Base-by-base conservation (phyloP, 2,113 vertebrate genomes). In the Oreocharis arfaki region DNA sequence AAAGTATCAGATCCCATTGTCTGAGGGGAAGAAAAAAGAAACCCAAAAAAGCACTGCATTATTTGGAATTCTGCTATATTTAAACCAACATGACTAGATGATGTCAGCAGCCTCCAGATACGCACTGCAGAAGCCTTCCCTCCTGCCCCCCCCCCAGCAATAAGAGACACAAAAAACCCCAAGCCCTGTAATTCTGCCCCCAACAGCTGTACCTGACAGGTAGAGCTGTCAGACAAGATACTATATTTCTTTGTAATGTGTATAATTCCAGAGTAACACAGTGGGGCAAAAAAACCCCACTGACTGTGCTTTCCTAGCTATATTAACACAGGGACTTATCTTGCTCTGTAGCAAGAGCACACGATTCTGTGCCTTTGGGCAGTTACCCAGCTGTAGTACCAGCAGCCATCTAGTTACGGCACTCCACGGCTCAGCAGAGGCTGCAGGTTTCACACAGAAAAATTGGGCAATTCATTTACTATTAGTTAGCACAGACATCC, bases 101-200 rank as follows among this genome's bases (percentile, higher is more conserved):
- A 76, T 35, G 42, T 16, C 80, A 96, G 42, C 16, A 53, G 55
- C 78, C 55, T 84, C 33, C 56, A 94, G 37, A 67, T 17, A 71
- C 2, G 15, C 0, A 0, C 33, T 63, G 49, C 50, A 87, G 74
- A 79, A 90, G 35, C 44, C 32, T 74, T 32, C 28, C 16, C 16
- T 7, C 59, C 7, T 27, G 11, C 6, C 27, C 6, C 4, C 21
- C 3, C 3, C 14, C 8, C 13, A 24, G 35, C 15, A 18, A 4
- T 3, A 65, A 85, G 33, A 82, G 19, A 53, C 32, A 61, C 22
- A 84, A 85, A 83, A 67, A 68, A 24, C 3, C 7, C 13, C 20
- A 52, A 89, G 16, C 23, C n/a, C 16, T 22, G 14, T 21, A 79
- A 46, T n/a, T 76, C 7, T 37, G 57, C 4, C 3, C 49, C 14